Percentiles rank a stretch among this genome's conserved stretches.
phyloP scores from a whole-genome alignment of 92 coral and sea anemone genomes.

The Parazoanthus atlanticus region DNA sequence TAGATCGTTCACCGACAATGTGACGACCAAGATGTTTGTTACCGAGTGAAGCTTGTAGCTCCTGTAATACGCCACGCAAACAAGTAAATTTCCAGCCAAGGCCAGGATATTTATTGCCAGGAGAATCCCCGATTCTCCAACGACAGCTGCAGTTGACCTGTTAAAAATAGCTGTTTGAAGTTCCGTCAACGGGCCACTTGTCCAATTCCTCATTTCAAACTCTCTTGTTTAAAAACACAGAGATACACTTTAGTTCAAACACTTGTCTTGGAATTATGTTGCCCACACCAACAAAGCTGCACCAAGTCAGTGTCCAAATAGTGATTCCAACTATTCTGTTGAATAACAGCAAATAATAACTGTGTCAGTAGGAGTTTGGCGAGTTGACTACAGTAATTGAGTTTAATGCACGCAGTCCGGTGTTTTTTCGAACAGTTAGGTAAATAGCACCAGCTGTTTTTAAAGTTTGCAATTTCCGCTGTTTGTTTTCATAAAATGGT shows the following conservation, averaged over 20 bases:
- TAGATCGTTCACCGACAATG: slow-evolving; percentile 66
- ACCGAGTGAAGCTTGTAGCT: slow-evolving; percentile 65
- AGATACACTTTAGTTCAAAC: not conserved
- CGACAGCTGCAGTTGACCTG: slow-evolving; percentile 44
- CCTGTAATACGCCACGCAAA: slow-evolving; percentile 66
- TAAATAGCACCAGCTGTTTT: too few species aligned
- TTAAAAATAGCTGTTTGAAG: slow-evolving; percentile 35
- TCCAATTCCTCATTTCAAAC: slow-evolving; percentile 6
- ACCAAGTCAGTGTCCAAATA: not conserved
- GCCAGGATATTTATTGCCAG: slow-evolving; percentile 62
- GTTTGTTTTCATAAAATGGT: too few species aligned
- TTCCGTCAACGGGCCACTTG: not conserved
- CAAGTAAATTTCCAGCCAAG: slow-evolving; percentile 64
- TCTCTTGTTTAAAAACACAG: not conserved
- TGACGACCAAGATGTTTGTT: slow-evolving; percentile 71
- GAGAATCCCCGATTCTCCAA: slow-evolving; percentile 51
- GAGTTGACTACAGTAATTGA: not conserved
- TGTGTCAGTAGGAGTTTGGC: not conserved
- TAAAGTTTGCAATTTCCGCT: too few species aligned
- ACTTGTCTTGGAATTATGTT: too few species aligned
- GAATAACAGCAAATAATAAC: too few species aligned
- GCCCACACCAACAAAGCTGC: not conserved
- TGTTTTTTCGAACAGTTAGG: too few species aligned
- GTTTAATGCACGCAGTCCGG: too few species aligned
- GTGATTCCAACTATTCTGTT: not conserved